Evolutionary conservation across 2,888 invertebrate genomes (phyloP).

Genomic region (Mantis religiosa): DNA sequence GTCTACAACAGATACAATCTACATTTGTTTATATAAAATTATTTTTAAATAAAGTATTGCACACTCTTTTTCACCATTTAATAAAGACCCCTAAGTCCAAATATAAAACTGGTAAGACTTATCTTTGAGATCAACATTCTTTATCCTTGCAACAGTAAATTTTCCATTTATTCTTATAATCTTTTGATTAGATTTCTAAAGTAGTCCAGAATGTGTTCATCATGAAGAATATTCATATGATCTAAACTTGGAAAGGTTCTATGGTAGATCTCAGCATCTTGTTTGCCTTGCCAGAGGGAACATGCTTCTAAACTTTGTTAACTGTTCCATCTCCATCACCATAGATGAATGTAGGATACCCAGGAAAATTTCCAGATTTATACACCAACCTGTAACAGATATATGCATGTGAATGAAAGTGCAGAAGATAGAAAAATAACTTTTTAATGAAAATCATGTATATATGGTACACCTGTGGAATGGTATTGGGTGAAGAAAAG

Average conservation of each 20-base stretch:
- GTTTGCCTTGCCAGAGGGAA: constrained; percentile 64
- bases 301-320: constrained; percentile 85
- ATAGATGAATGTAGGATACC: constrained; percentile 61
- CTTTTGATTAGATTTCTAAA: constrained; percentile 42
- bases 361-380: constrained; percentile 66
- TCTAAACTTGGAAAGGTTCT: constrained; percentile 61
- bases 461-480: too few relatives aligned
- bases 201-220: constrained; percentile 61
- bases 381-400: constrained; percentile 54
- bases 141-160: not conserved
- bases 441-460: too few relatives aligned
- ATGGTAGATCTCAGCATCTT: constrained; percentile 61
- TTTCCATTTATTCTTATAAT: not conserved
- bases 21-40: not conserved
- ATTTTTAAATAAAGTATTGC: not conserved
- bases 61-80: not conserved
- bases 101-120: not conserved
- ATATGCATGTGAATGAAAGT: constrained; percentile 3
- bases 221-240: constrained; percentile 74
- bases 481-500: too few relatives aligned
- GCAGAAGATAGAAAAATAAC: too few relatives aligned
- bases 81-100: not conserved
- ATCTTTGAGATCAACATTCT: not conserved
- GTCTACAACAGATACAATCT: not conserved
- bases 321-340: constrained; percentile 98